phyloP scores from a whole-genome alignment of 1,140 invertebrate species.

The Kradibia gibbosae region DNA sequence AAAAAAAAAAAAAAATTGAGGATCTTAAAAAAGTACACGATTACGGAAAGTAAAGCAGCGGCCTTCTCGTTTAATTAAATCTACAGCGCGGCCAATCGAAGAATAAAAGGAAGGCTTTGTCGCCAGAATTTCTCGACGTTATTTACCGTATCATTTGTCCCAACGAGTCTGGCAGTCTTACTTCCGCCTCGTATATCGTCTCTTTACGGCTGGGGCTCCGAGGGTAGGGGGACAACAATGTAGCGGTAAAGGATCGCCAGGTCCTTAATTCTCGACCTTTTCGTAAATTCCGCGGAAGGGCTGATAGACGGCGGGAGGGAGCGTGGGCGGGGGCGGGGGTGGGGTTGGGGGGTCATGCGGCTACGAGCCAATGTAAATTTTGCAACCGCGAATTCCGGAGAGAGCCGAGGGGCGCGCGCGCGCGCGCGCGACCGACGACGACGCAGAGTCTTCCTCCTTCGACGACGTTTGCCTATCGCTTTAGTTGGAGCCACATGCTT shows the following conservation, averaged over 20 bases:
- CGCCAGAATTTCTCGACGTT: slow-evolving; percentile 44
- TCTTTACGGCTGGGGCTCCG: slow-evolving; percentile 17
- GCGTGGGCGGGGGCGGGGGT: no score
- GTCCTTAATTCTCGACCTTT: slow-evolving; percentile 58
- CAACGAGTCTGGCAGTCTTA: slow-evolving; percentile 57
- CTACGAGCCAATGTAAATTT: slow-evolving; percentile 60
- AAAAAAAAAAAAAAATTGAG: background rate
- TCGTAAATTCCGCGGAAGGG: slow-evolving; percentile 24
- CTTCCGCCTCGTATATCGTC: slow-evolving; percentile 49
- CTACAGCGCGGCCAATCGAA: background rate
- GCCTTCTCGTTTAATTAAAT: slow-evolving; percentile 10
- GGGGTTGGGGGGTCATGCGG: no score
- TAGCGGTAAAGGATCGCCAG: slow-evolving; percentile 21
- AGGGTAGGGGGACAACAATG: slow-evolving; percentile 39
- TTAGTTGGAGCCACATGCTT: slow-evolving; percentile 59
- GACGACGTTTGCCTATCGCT: slow-evolving; percentile 65
- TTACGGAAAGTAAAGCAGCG: background rate
- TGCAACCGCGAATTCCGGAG: slow-evolving; percentile 55
- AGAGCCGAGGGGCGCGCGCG: slow-evolving; percentile 46
- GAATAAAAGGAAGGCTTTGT: slow-evolving; percentile 17
- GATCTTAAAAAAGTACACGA: background rate
- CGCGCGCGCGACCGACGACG: slow-evolving; percentile 60
- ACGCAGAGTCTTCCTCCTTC: slow-evolving; percentile 52
- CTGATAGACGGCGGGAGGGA: background rate
- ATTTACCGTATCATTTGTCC: slow-evolving; percentile 57